Conservation (phyloP, 2,113 vertebrate genomes). For the Chamaea fasciata region DNA sequence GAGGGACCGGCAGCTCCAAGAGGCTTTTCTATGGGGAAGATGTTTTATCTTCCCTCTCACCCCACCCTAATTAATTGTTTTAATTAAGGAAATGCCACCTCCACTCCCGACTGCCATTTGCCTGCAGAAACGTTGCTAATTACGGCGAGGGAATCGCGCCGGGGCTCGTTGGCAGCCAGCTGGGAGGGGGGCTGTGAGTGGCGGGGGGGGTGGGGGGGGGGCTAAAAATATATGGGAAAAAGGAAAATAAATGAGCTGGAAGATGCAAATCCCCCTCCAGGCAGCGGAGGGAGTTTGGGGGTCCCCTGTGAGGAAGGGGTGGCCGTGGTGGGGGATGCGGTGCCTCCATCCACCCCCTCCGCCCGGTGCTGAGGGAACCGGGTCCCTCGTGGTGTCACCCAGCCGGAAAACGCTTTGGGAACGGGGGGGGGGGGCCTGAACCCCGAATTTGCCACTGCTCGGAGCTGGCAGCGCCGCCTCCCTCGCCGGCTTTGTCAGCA, state of each 20-base stretch:
- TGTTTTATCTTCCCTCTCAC: neutral
- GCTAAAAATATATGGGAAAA: constrained; percentile 19
- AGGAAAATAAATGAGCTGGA: neutral
- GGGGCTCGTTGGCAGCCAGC: neutral
- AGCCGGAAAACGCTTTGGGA: rapidly evolving
- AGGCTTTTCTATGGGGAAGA: neutral
- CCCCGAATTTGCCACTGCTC: neutral
- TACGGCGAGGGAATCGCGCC: neutral
- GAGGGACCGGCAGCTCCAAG: neutral
- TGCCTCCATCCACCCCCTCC: neutral
- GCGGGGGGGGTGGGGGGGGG: neutral
- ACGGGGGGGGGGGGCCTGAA: rapidly evolving
- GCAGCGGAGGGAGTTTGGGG: neutral
- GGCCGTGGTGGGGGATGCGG: rapidly evolving
- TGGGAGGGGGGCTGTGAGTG: neutral
- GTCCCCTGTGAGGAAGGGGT: neutral
- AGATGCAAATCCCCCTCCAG: neutral
- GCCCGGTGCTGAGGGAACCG: neutral
- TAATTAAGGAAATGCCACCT: constrained; percentile 66
- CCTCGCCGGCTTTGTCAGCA: constrained; percentile 11
- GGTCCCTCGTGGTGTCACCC: neutral
- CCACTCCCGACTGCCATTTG: constrained; percentile 51
- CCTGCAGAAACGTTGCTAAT: constrained; percentile 56
- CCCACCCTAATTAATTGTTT: constrained; percentile 64
- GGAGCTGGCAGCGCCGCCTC: neutral